Evolutionary conservation across 2,888 invertebrate genomes (phyloP), one percentile per base, ranked within the genome.

Genomic region (Troides oblongomaculatus): DNA sequence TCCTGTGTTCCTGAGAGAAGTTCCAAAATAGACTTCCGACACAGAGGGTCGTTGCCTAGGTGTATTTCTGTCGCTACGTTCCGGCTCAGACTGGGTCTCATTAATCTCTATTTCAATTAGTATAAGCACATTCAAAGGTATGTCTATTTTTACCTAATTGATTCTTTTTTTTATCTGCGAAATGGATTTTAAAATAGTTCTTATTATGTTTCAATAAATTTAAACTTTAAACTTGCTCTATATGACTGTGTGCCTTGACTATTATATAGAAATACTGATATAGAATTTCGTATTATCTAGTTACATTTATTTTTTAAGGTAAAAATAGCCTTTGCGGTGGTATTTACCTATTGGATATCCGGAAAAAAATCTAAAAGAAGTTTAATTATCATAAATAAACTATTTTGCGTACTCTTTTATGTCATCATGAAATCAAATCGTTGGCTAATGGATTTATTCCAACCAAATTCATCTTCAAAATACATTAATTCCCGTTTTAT

Each of bases 21-120:
- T 76, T 83, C 87, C 88, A 88, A 83, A 85, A 81, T 85, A 87
- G 88, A 77, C 73, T 75, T 75, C 66, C 83, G 83, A 85, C 82
- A 81, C 76, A 81, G 76, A 81, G 81, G 76, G 84, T 84, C 83
- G 85, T 78, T 81, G 73, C 74, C 79, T 79, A 76, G 76, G 70
- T 76, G 73, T 85, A 84, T 85, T 85, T 86, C 79, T 79, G 82
- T 83, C 79, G 69, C 72, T 72, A 72, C 66, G 70, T 72, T 72
- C 69, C 75, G 72, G 66, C 72, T 73, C 70, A 71, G 69, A 68
- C 64, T 75, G 67, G 72, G 74, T 71, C 72, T 74, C 69, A 63
- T 74, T 70, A 66, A 70, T 66, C 50, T 70, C 62, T 63, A 66
- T 70, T 70, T 66, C 12, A 43, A 46, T 66, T 58, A 62, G 62